Evolutionary conservation across 2,888 invertebrate species (phyloP).

Genomic region (Drosophila multiciliata): DNA sequence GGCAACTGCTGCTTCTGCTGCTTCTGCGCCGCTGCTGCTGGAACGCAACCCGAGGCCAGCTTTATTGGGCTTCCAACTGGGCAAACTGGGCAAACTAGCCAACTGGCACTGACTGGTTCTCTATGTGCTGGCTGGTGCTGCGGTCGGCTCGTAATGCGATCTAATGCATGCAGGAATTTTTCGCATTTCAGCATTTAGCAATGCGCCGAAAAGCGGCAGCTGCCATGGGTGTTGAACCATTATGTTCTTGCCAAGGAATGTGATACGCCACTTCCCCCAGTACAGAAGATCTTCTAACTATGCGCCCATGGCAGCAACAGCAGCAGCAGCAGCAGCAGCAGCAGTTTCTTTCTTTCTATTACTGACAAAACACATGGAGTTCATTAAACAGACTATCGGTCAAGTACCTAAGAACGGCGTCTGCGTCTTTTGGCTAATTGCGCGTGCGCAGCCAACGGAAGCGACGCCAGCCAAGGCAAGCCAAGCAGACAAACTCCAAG

Average conservation of each 20-base stretch:
- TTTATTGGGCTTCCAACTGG: conserved; percentile 76
- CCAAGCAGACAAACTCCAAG: conserved; percentile 13
- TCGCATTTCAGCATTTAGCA: conserved; percentile 37
- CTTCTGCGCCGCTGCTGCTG: conserved; percentile 27
- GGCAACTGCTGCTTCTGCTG: conserved; percentile 5
- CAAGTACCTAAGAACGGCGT: conserved; percentile 73
- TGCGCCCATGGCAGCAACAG: not conserved
- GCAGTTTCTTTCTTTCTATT: not conserved
- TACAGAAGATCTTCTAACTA: not conserved
- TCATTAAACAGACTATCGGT: conserved; percentile 74
- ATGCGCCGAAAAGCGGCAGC: conserved; percentile 36
- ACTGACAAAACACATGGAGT: conserved; percentile 40
- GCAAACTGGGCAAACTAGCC: conserved; percentile 40
- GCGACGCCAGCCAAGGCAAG: conserved; percentile 44
- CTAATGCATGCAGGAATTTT: conserved; percentile 72
- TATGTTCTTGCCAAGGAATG: conserved; percentile 1
- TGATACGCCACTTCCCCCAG: conserved; percentile 1
- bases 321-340: not conserved
- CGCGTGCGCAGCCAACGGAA: conserved; percentile 79
- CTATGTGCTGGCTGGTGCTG: conserved; percentile 44
- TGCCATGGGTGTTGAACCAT: conserved; percentile 6
- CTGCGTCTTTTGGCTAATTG: conserved; percentile 70
- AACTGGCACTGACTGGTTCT: conserved; percentile 51
- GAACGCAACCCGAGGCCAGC: conserved; percentile 59
- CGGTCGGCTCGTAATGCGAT: conserved; percentile 68